Evolutionary conservation across 2,113 vertebrate genomes (phyloP).

Genomic region (Toxostoma redivivum): DNA sequence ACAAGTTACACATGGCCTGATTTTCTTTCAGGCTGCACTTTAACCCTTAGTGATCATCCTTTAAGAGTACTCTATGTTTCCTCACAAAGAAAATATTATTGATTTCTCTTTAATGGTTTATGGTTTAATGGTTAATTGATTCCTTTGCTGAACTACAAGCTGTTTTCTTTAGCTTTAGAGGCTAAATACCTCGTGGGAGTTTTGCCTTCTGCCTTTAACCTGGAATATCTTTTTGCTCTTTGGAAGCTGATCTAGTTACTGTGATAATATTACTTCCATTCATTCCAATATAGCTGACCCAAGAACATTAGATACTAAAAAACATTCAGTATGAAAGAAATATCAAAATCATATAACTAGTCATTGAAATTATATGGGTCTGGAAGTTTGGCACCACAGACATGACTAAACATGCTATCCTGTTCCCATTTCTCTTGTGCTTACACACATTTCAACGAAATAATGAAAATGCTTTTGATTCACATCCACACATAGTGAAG

Average conservation of each 20-base stretch:
- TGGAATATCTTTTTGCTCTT: neutral
- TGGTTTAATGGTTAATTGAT: neutral
- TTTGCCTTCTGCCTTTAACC: neutral
- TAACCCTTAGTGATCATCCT: neutral
- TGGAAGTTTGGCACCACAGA: neutral
- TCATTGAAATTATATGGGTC: neutral
- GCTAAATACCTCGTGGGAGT: neutral
- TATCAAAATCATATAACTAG: neutral
- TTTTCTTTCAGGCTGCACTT: constrained; percentile 33
- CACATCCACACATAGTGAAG: neutral
- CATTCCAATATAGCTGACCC: neutral
- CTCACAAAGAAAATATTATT: neutral
- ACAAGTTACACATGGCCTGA: neutral
- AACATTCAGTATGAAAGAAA: neutral
- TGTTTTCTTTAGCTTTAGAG: neutral
- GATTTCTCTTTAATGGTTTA: neutral
- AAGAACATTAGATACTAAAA: neutral
- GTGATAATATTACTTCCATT: neutral
- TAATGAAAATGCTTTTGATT: neutral
- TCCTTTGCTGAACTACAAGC: neutral
- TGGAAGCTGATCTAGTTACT: neutral
- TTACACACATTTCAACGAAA: neutral
- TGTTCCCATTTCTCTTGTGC: neutral
- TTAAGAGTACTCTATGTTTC: neutral
- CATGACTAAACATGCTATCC: neutral